Evolutionary conservation across 2,113 vertebrate genomes (phyloP).

Genomic region (Azemiops feae): DNA sequence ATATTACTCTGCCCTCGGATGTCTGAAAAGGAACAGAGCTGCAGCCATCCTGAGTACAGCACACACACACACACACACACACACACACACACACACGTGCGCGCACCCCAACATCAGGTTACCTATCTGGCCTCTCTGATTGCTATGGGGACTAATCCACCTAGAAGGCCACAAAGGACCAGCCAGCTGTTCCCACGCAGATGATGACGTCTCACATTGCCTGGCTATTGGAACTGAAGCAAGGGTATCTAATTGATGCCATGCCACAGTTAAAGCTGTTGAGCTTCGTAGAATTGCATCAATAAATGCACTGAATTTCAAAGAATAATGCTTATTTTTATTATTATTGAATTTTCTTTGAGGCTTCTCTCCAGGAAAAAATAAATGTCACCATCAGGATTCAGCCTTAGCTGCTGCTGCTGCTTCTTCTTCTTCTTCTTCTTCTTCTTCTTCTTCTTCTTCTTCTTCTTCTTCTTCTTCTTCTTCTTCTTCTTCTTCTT

Average conservation of each 20-base stretch:
- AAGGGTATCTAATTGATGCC: not conserved
- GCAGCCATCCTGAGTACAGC: not conserved
- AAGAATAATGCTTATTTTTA: not conserved
- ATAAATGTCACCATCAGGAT: not conserved
- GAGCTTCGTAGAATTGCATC: not conserved
- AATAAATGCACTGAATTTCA: not conserved
- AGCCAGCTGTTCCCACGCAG: slow-evolving; percentile 25
- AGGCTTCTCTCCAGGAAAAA: not conserved
- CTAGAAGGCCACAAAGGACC: slow-evolving; percentile 22
- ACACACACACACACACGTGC: not conserved
- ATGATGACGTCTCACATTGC: not conserved
- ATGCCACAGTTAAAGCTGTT: not conserved
- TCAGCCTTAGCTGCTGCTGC: not conserved
- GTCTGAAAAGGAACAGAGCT: not conserved
- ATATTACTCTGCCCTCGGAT: not conserved
- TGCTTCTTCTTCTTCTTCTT: not conserved
- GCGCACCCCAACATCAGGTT: not conserved
- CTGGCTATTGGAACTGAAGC: not conserved
- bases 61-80: not conserved
- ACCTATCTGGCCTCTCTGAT: slow-evolving; percentile 9
- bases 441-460: not conserved
- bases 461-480: too few relatives aligned
- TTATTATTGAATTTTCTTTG: not conserved
- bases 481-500: too few relatives aligned
- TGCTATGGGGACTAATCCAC: slow-evolving; percentile 38